These are phyloP conservation scores for Python bivittatus DNA, from an alignment of 2,113 vertebrate species.

Conservation along the genomic window DNA sequence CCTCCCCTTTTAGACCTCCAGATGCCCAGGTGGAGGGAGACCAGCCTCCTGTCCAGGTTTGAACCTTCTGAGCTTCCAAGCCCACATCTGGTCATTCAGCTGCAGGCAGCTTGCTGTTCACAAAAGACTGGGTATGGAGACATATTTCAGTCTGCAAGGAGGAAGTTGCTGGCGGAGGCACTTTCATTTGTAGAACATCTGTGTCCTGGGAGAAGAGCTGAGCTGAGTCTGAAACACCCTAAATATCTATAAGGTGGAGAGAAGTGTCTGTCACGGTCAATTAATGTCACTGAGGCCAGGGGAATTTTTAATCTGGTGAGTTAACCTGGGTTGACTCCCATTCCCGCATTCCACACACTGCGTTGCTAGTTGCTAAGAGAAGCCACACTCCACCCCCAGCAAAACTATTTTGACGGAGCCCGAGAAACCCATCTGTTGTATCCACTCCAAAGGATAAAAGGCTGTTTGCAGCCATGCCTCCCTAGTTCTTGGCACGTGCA, in stretches of 20 bases:
- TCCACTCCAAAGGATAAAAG: background rate
- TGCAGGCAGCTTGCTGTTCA: background rate
- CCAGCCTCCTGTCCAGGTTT: background rate
- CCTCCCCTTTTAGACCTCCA: background rate
- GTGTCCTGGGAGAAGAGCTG: background rate
- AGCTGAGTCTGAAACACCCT: background rate
- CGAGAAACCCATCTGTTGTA: background rate
- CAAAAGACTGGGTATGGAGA: too few relatives aligned
- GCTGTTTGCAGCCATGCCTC: background rate
- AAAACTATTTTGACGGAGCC: too few relatives aligned
- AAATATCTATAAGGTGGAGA: background rate
- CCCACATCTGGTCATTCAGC: background rate
- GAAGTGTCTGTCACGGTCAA: background rate
- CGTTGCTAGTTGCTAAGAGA: background rate
- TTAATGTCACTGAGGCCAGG: background rate
- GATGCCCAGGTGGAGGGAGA: background rate
- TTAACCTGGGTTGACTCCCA: background rate
- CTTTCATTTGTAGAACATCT: too few relatives aligned
- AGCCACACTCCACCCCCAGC: background rate
- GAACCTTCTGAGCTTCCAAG: background rate
- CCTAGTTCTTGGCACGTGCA: background rate
- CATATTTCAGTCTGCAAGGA: background rate
- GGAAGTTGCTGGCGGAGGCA: background rate
- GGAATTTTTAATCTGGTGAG: background rate
- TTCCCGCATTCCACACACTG: background rate